These are phyloP conservation scores for Hydraecia micacea DNA, from an alignment of 2,888 invertebrate genomes.

Conservation along the genomic window DNA sequence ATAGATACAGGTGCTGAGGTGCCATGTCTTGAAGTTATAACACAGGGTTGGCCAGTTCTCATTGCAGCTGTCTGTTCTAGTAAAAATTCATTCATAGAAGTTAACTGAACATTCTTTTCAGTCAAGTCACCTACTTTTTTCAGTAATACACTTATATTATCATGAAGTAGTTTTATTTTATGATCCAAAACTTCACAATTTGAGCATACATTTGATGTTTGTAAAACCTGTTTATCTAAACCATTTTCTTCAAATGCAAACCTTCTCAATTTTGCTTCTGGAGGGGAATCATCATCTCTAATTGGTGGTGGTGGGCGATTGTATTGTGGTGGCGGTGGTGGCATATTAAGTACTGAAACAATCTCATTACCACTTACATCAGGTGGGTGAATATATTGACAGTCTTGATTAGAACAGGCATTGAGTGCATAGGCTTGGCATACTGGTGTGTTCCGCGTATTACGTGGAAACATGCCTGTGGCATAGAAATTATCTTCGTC, in stretches of 20 bases:
- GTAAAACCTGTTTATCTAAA: conserved; percentile 79
- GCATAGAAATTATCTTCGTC: conserved; percentile 93
- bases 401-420: conserved; percentile 89
- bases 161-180: conserved; percentile 86
- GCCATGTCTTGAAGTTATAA: conserved; percentile 87
- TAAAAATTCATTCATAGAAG: conserved; percentile 88
- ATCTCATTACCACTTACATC: conserved; percentile 76
- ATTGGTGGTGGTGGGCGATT: conserved; percentile 75
- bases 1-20: conserved; percentile 87
- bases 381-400: conserved; percentile 79
- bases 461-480: conserved; percentile 91
- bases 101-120: conserved; percentile 86
- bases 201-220: conserved; percentile 76
- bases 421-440: conserved; percentile 92
- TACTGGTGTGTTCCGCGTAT: conserved; percentile 82
- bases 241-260: conserved; percentile 80
- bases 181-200: conserved; percentile 85
- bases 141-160: conserved; percentile 87
- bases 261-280: conserved; percentile 85
- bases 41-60: conserved; percentile 85
- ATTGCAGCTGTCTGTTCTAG: conserved; percentile 85
- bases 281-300: conserved; percentile 84
- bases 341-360: conserved; percentile 67
- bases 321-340: conserved; percentile 68
- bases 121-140: conserved; percentile 86